These are phyloP conservation scores for Agapornis canus DNA, from an alignment of 2,797 vertebrate genomes.

Conservation along the genomic window DNA sequence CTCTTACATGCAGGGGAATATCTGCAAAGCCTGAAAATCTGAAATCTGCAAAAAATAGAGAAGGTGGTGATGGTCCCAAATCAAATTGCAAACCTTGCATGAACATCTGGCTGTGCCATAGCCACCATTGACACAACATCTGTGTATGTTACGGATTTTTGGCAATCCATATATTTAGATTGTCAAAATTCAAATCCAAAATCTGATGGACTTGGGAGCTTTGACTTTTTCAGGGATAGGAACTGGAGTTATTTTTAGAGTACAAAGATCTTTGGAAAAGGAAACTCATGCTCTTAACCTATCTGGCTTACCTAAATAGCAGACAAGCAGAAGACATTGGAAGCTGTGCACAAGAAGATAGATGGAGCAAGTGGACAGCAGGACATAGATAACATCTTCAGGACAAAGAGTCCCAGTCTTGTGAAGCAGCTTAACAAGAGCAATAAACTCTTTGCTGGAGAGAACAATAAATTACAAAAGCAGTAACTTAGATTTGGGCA, in stretches of 20 bases:
- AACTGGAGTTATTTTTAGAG: neutral
- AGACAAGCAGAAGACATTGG: neutral
- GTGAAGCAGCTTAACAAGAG: neutral
- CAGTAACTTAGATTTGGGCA: neutral
- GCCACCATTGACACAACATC: accelerated
- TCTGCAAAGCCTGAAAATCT: neutral
- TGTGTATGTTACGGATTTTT: accelerated
- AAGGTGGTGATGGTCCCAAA: neutral
- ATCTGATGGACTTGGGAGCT: neutral
- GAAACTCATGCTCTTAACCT: neutral
- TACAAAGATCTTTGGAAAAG: neutral
- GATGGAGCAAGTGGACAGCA: neutral
- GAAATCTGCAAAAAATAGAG: too few relatives aligned
- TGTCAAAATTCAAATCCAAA: neutral
- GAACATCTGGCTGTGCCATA: neutral
- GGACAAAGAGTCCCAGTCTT: neutral
- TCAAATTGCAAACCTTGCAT: accelerated
- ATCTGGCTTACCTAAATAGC: neutral
- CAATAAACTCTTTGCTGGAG: neutral
- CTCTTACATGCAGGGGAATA: neutral
- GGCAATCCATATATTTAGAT: neutral
- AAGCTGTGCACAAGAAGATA: neutral
- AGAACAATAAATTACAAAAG: neutral
- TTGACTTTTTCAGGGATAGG: neutral
- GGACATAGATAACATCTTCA: neutral